Evolutionary conservation across 2,113 vertebrate genomes (phyloP).

Genomic region (Danionella cerebrum): DNA sequence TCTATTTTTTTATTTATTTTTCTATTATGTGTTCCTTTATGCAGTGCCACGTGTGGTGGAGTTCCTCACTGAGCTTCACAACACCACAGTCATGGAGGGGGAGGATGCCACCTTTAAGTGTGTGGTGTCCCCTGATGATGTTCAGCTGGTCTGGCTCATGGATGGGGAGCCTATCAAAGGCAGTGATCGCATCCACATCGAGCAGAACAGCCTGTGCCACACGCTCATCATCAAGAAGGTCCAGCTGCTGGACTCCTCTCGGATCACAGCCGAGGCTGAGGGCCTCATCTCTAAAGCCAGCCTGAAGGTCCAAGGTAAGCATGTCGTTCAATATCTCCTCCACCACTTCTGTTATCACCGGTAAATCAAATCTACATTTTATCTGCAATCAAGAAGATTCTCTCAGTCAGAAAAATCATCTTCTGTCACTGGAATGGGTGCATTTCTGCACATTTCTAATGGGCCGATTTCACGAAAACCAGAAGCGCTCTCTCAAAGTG

Average conservation of each 20-base stretch:
- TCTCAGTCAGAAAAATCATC: no score
- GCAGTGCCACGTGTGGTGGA: slow-evolving; percentile 82
- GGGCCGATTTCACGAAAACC: no score
- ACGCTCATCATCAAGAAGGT: slow-evolving; percentile 70
- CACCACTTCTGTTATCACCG: no score
- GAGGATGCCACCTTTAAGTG: slow-evolving; percentile 86
- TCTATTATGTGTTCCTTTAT: no score
- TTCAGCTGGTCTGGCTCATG: slow-evolving; percentile 76
- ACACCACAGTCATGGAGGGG: slow-evolving; percentile 79
- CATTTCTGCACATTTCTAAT: no score
- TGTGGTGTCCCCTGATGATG: slow-evolving; percentile 81
- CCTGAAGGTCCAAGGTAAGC: slow-evolving; percentile 82
- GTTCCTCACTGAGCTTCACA: slow-evolving; percentile 80
- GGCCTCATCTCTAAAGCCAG: slow-evolving; percentile 68
- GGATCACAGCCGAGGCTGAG: slow-evolving; percentile 72
- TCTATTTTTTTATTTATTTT: neutral
- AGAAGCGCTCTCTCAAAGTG: no score
- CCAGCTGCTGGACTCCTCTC: slow-evolving; percentile 63
- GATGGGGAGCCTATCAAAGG: slow-evolving; percentile 66
- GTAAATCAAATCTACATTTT: no score
- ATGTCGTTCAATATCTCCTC: no score
- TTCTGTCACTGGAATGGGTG: no score
- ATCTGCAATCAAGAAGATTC: no score
- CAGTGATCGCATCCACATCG: slow-evolving; percentile 56
- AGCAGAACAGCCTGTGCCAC: slow-evolving; percentile 71